Conservation (phyloP, 2,888 invertebrate species). For the Athrips mouffetella region DNA sequence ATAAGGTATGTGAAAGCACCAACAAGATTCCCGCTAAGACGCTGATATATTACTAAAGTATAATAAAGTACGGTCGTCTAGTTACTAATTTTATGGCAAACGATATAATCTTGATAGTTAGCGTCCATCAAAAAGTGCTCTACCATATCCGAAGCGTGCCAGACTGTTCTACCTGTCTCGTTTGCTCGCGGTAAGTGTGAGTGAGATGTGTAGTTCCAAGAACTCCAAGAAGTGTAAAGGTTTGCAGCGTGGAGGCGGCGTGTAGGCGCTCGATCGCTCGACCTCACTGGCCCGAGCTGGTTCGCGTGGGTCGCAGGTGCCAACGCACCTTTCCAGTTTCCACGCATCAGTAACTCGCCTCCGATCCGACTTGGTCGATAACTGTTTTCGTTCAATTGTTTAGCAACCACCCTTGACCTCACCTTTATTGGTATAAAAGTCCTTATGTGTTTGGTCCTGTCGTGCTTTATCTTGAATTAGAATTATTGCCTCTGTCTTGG, state of each 20-base stretch:
- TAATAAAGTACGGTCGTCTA: not conserved
- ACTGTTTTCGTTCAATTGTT: slow-evolving; percentile 34
- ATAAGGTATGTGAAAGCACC: slow-evolving; percentile 6
- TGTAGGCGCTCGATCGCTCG: slow-evolving; percentile 48
- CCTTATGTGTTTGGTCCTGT: not conserved
- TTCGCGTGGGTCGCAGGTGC: slow-evolving; percentile 70
- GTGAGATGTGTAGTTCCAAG: slow-evolving; percentile 14
- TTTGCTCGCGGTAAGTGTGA: not conserved
- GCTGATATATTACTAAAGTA: not conserved
- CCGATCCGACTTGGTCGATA: slow-evolving; percentile 38
- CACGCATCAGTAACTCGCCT: slow-evolving; percentile 41
- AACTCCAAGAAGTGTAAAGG: slow-evolving; percentile 13
- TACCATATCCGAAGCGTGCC: slow-evolving; percentile 4
- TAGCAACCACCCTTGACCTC: slow-evolving; percentile 39
- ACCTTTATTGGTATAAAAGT: not conserved
- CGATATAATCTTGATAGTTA: slow-evolving; percentile 7
- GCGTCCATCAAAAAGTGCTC: slow-evolving; percentile 4
- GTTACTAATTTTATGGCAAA: slow-evolving; percentile 6
- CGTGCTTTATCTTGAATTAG: not conserved
- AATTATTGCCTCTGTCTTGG: no score
- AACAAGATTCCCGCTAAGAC: not conserved
- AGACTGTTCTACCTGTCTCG: not conserved
- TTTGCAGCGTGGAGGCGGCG: slow-evolving; percentile 40
- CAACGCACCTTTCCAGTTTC: slow-evolving; percentile 69
- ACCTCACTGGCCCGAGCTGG: slow-evolving; percentile 53